Conservation (phyloP, 2,888 invertebrate species). For the Iphiclides podalirius region DNA sequence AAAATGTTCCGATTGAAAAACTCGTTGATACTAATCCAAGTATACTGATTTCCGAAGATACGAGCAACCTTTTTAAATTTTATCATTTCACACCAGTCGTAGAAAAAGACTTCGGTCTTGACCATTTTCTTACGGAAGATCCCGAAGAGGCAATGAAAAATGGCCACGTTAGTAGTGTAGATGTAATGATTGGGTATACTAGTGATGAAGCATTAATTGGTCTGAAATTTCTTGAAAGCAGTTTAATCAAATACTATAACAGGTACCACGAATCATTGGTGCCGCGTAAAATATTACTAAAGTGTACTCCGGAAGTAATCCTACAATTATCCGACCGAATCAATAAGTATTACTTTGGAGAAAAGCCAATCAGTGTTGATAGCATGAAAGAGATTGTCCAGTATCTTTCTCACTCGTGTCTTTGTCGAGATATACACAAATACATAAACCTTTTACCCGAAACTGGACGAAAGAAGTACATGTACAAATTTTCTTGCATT, state of each 20-base stretch:
- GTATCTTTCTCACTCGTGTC: conserved; percentile 33
- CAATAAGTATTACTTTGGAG: conserved; percentile 43
- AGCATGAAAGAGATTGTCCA: conserved; percentile 38
- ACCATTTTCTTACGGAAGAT: conserved; percentile 43
- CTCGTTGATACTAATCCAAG: conserved; percentile 36
- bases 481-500: conserved; percentile 45
- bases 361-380: conserved; percentile 32
- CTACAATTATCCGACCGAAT: conserved; percentile 43
- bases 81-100: conserved; percentile 48
- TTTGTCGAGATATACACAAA: conserved; percentile 37
- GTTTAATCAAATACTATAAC: conserved; percentile 30
- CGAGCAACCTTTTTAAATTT: conserved; percentile 37
- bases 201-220: conserved; percentile 79
- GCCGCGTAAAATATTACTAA: conserved; percentile 41
- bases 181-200: conserved; percentile 85
- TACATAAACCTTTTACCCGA: conserved; percentile 32
- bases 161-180: conserved; percentile 73
- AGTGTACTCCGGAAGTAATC: conserved; percentile 32
- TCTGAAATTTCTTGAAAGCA: conserved; percentile 26
- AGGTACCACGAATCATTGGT: conserved; percentile 43
- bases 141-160: conserved; percentile 41
- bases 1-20: conserved; percentile 34
- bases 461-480: conserved; percentile 32
- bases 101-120: conserved; percentile 49
- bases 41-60: conserved; percentile 41